Evolutionary conservation across 2,888 invertebrate genomes (phyloP).

Genomic region (Lasioglossum figueresi): DNA sequence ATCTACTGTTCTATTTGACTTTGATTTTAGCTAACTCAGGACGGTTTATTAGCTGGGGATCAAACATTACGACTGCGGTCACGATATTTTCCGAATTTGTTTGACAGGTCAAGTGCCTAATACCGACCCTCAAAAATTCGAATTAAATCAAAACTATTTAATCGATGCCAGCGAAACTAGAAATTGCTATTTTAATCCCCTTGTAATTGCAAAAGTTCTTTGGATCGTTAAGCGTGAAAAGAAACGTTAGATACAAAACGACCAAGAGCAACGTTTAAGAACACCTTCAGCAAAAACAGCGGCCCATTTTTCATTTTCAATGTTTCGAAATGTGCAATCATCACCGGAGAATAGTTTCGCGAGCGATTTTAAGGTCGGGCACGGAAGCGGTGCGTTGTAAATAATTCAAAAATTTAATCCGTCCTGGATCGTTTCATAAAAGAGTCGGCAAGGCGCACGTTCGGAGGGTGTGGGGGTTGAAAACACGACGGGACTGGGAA

Average conservation of each 20-base stretch:
- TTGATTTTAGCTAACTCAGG: not conserved
- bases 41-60: not conserved
- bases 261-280: not conserved
- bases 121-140: not conserved
- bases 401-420: conserved; percentile 25
- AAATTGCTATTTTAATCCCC: too few relatives aligned
- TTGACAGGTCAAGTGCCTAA: not conserved
- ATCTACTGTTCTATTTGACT: not conserved
- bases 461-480: not conserved
- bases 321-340: not conserved
- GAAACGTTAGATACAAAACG: too few relatives aligned
- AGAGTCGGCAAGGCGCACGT: conserved; percentile 27
- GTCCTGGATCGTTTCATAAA: conserved; percentile 27
- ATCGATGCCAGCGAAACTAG: not conserved
- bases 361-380: not conserved
- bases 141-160: not conserved
- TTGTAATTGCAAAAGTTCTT: not conserved
- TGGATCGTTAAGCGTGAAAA: too few relatives aligned
- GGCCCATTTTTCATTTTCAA: not conserved
- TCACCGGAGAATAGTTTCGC: not conserved
- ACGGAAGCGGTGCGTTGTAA: not conserved
- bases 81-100: not conserved
- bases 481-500: conserved; percentile 21
- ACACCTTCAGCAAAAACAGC: not conserved
- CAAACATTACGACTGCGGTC: not conserved